These are phyloP conservation scores for Syrphus vitripennis DNA, from an alignment of 2,888 invertebrate species.

Conservation along the genomic window DNA sequence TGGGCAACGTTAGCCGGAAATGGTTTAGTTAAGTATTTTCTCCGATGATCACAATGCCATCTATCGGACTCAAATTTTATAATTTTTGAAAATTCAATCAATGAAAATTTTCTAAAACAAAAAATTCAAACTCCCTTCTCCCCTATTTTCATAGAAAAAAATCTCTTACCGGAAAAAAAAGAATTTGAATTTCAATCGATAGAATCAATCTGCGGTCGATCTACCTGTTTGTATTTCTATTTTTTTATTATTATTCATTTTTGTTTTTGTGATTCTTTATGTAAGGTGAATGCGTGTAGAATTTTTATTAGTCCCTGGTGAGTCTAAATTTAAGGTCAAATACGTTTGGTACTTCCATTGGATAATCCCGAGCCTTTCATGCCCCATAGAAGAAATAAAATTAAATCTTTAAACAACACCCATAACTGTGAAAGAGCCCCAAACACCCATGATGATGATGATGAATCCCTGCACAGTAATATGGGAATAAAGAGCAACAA, in stretches of 20 bases:
- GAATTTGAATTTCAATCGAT: slow-evolving; percentile 70
- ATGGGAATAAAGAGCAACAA: neutral
- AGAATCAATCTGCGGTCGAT: slow-evolving; percentile 66
- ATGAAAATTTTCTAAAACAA: too few species aligned
- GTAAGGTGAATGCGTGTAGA: neutral
- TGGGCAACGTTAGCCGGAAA: too few species aligned
- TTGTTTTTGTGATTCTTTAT: neutral
- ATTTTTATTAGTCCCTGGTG: slow-evolving; percentile 39
- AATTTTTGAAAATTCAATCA: too few species aligned
- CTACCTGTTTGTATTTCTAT: slow-evolving; percentile 17
- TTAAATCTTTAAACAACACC: neutral
- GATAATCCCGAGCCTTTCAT: slow-evolving; percentile 2
- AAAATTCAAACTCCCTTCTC: neutral
- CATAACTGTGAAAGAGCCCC: neutral
- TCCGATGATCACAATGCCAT: too few species aligned
- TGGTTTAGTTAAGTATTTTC: too few species aligned
- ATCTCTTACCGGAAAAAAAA: neutral
- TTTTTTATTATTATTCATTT: neutral
- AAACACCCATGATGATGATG: neutral
- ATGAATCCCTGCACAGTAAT: neutral
- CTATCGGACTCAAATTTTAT: too few species aligned
- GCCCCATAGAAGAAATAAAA: slow-evolving; percentile 5
- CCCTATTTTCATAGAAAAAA: neutral
- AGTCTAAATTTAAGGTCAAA: slow-evolving; percentile 17
- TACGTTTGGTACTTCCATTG: slow-evolving; percentile 1